A percentile compares a stretch with the other conserved stretches of the same genome.
Conservation (phyloP, 2,888 invertebrate genomes). For the Strigamia maritima region DNA sequence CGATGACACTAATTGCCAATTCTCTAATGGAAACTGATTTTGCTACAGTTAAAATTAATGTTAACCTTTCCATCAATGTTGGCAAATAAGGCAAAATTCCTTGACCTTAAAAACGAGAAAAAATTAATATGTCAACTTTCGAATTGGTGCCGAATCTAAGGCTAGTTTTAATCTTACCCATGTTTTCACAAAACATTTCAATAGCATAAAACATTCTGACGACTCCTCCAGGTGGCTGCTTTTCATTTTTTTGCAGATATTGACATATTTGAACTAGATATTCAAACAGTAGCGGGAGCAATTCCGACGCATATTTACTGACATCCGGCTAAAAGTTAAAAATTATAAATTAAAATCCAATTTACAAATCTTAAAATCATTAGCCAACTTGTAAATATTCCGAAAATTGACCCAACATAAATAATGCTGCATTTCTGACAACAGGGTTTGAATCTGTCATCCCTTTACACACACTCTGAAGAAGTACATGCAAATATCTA, state of each 20-base stretch:
- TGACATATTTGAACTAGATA: constrained; percentile 46
- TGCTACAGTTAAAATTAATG: constrained; percentile 60
- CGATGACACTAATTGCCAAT: constrained; percentile 67
- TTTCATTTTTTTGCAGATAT: constrained; percentile 50
- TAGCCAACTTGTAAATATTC: constrained; percentile 66
- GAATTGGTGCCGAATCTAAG: background rate
- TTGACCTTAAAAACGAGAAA: background rate
- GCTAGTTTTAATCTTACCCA: constrained; percentile 51
- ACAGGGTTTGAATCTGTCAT: constrained; percentile 63
- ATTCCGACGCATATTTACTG: constrained; percentile 66
- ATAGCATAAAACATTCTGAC: constrained; percentile 74
- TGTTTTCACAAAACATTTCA: constrained; percentile 74
- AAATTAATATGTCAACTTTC: background rate
- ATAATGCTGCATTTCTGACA: constrained; percentile 72
- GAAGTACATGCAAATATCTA: constrained; percentile 62
- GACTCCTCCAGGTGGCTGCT: constrained; percentile 62
- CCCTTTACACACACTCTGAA: constrained; percentile 68
- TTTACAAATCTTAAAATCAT: background rate
- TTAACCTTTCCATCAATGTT: constrained; percentile 66
- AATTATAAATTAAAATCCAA: background rate
- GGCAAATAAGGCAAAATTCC: constrained; percentile 66
- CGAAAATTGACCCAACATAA: constrained; percentile 75
- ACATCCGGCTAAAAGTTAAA: constrained; percentile 64
- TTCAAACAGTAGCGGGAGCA: constrained; percentile 67
- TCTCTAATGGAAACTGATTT: constrained; percentile 62